Base-by-base conservation (phyloP, 2,888 invertebrate species). In the Drosophila ochracea region DNA sequence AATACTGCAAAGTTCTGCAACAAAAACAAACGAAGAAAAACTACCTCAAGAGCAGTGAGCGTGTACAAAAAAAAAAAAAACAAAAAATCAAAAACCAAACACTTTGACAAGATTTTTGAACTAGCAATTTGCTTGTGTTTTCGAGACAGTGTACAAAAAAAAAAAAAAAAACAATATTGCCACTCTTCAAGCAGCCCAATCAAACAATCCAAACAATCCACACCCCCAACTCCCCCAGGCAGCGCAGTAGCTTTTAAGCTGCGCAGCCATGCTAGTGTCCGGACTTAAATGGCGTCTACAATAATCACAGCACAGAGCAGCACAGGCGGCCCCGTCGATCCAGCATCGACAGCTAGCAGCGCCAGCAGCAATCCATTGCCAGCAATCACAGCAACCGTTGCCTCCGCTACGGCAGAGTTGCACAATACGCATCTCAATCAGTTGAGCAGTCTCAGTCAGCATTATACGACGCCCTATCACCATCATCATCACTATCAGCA, bases 271-370 rank as follows among this genome's bases (percentile, higher is more conserved):
- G 92, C 91, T 78, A 91, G 78, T 78, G 83, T 83, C 67, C 69
- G 91, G 75, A 78, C 84, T 87, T 93, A 92, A 92, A 93, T 93
- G 93, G 92, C 93, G 90, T 93, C 92, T 77, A 87, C 93, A 91
- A 91, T 93, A 91, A 93, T 93, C 91, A 92, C 93, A 84, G 92
- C 93, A 84, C 92, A 93, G 87, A 90, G 91, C 83, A 91, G 93
- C 85, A 81, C 74, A 55, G 92, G 91, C 85, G 91, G 91, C 80
- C 89, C 90, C 82, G 89, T 91, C 85, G 92, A 92, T 82, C 83
- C 91, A 83, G 88, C 90, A 83, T 55, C 76, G 69, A 90, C 79
- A 68, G 63, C 72, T 83, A 81, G 68, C 77, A 68, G 59, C 54
- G 53, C 68, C 80, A 65, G 60, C 76, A 73, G 69, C 73, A 82